Base-by-base conservation (phyloP, 2,888 invertebrate genomes). In the Rhaphigaster nebulosa region DNA sequence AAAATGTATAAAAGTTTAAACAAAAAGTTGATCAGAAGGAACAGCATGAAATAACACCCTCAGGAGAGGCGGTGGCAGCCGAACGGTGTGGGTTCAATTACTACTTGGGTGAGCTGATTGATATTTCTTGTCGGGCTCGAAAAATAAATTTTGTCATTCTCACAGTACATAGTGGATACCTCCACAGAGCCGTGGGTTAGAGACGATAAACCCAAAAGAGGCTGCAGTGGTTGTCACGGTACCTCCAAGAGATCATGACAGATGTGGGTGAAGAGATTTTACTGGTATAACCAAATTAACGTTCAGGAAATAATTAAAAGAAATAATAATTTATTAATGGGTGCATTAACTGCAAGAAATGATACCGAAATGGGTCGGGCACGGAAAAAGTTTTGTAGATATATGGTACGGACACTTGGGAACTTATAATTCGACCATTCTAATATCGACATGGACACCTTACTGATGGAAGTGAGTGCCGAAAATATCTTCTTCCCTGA, bases 401-500 rank as follows among this genome's bases (percentile, higher is more conserved):
- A 60, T 10, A 60, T 60, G 12, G 18, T 15, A n/a, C 4, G 65
- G 65, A 13, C 65, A 15, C 65, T 29, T 65, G 1, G 1, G 29
- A 29, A 3, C 0, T 23, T 76, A 4, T 76, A 38, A 76, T 76
- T 76, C 38, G 38, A 38, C 70, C n/a, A n/a, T 23, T 76, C 12
- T 76, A 38, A 76, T 76, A 76, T 76, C 38, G 38, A 38, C 70
- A 38, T 29, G 70, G 70, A 38, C 34, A 76, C 70, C 34, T 76
- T 38, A 76, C 70, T 76, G 70, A 76, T 76, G 70, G 38, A 76
- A 76, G 34, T 76, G 70, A 76, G 70, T 38, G 70, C 70, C 70
- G 34, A 76, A 76, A 76, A 76, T 76, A 76, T 76, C 70, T 38
- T 76, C 34, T 34, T 23, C 2, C 26, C 34, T 38, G 15, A 26